phyloP scores from a whole-genome alignment of 2,888 invertebrate genomes.

The Hyposoter dolosus region DNA sequence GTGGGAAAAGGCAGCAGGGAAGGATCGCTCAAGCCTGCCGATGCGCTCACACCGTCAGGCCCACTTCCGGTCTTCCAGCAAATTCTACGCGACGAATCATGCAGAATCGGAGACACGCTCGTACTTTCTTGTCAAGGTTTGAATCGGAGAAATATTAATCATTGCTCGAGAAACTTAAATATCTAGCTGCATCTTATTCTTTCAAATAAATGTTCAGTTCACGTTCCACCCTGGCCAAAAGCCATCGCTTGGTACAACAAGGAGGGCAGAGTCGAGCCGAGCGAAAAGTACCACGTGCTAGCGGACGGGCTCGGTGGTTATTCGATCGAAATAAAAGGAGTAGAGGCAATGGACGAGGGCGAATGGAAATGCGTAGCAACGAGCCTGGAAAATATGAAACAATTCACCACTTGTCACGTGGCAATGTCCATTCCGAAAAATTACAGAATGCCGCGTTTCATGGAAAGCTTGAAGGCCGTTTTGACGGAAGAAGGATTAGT shows the following conservation, averaged over 20 bases:
- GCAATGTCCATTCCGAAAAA: slow-evolving; percentile 95
- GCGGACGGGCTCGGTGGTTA: slow-evolving; percentile 95
- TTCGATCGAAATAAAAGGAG: slow-evolving; percentile 90
- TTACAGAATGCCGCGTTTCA: slow-evolving; percentile 94
- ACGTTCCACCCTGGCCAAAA: slow-evolving; percentile 94
- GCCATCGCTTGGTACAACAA: slow-evolving; percentile 95
- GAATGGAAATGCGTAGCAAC: slow-evolving; percentile 96
- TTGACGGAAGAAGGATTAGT: slow-evolving; percentile 96
- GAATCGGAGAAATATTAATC: not conserved
- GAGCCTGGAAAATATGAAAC: slow-evolving; percentile 90
- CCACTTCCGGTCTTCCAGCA: slow-evolving; percentile 93
- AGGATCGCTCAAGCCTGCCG: slow-evolving; percentile 89
- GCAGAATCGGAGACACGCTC: slow-evolving; percentile 92
- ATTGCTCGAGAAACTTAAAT: not conserved
- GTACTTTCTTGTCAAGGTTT: slow-evolving; percentile 91
- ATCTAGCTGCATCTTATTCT: not conserved
- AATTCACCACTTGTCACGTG: slow-evolving; percentile 91
- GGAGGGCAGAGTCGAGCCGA: slow-evolving; percentile 90
- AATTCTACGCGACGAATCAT: slow-evolving; percentile 90
- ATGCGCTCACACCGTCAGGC: slow-evolving; percentile 87
- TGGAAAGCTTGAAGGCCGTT: slow-evolving; percentile 95
- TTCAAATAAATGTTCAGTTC: slow-evolving; percentile 85
- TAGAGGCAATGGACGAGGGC: slow-evolving; percentile 93
- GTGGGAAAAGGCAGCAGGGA: slow-evolving; percentile 90
- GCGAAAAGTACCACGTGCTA: slow-evolving; percentile 90